A percentile compares a stretch with the other conserved stretches of the same genome.
Evolutionary conservation across 2,797 vertebrate species (phyloP).

Genomic region (Amblyopsis hoosieri): DNA sequence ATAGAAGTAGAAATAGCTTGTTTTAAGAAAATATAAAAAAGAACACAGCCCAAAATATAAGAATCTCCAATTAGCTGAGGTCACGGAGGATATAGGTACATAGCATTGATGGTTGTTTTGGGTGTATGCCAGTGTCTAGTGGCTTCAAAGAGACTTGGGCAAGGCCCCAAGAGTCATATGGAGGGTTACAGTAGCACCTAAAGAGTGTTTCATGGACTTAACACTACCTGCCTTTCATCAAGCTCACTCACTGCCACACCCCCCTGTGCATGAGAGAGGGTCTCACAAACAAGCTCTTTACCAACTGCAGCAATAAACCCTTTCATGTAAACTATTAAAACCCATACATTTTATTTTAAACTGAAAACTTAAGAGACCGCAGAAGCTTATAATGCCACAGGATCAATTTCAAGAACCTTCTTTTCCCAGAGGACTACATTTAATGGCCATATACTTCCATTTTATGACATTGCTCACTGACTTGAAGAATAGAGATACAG

Average conservation of each 20-base stretch:
- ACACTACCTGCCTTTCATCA: conserved; percentile 25
- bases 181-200: neutral
- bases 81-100: conserved; percentile 16
- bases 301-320: neutral
- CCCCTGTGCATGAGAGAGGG: neutral
- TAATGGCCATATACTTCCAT: too few relatives aligned
- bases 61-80: conserved; percentile 71
- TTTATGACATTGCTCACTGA: too few relatives aligned
- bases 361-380: too few relatives aligned
- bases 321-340: conserved; percentile 1
- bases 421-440: too few relatives aligned
- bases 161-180: neutral
- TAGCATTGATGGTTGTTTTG: neutral
- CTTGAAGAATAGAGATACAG: too few relatives aligned
- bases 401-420: too few relatives aligned
- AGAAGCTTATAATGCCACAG: too few relatives aligned
- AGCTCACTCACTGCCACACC: neutral
- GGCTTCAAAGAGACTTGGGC: neutral
- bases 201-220: conserved; percentile 8
- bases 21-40: conserved; percentile 9
- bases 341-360: too few relatives aligned
- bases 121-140: neutral
- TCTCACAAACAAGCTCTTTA: conserved; percentile 1
- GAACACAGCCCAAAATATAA: conserved; percentile 30
- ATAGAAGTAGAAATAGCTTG: neutral